Base-by-base conservation (phyloP, 2,888 invertebrate species). In the Plebejus argus region DNA sequence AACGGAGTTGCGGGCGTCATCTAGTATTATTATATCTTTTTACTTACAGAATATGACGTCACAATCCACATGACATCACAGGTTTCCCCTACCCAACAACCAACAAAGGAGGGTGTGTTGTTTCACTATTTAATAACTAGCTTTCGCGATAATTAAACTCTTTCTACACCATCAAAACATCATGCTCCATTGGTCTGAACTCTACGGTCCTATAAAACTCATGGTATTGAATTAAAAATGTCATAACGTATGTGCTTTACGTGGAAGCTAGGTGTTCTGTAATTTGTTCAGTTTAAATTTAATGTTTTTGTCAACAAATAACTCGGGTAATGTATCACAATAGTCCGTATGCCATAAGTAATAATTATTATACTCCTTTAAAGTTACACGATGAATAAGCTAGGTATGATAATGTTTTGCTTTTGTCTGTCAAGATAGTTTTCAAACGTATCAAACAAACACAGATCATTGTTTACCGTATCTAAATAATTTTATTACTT, bases 151-250 rank as follows among this genome's bases (percentile, higher is more conserved):
- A 58, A 77, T 77, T 77, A 72, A 33, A 28, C 23, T 23, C 23
- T 77, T 77, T 71, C 56, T 53, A 35, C 79, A 81, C 79, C 81
- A 86, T 88, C 88, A 87, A 85, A 83, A 81, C 78, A 84, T 80
- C 82, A 88, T 85, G 89, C 88, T 85, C 87, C 84, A 89, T 88
- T 86, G 84, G 80, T 83, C 81, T 86, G 89, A 79, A 85, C 90
- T 86, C 86, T 83, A 87, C 90, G 70, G 80, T 77, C 70, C 82
- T 91, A 91, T 91, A 92, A 87, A 92, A 89, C 85, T 80, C 56
- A 33, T 53, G 56, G 70, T 61, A 45, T 70, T 10, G 10, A 4
- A 20, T 35, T 28, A 28, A 10, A 61, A 12, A 10, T 2, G 12
- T 49, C 72, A 76, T 70, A 82, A 80, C 79, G 8, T n/a, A 0